Evolutionary conservation across 2,797 vertebrate species (phyloP), one percentile per base, ranked within the genome.

Genomic region (Paedocypris micromegethes): DNA sequence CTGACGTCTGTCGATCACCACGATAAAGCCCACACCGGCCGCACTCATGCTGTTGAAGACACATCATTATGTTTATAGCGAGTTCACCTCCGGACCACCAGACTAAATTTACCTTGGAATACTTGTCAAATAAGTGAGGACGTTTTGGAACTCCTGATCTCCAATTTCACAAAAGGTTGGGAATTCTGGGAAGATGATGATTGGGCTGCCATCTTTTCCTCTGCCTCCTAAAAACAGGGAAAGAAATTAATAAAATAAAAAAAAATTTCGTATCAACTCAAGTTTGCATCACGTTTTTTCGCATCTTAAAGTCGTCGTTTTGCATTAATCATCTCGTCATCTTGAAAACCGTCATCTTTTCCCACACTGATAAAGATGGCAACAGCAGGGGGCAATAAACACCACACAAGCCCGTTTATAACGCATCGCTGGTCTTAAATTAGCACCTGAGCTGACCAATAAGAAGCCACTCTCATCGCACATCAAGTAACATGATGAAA

Each of bases 171-270:
- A 79, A 82, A 98, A 97, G 38, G 85, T 78, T 3, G 93, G 92
- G 75, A 92, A 98, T 80, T 97, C 93, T 40, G 96, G 96, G 84
- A 98, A 93, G 64, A 96, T 84, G 71, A 98, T 93, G 83, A 98
- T 84, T 0, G 94, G 94, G 47, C 86, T 92, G 66, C 93, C 94
- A 68, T 93, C 89, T 69, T 82, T 85, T 2, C 91, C 93, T 57
- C 93, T 91, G 56, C 95, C 94, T 5, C 96, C 95, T 97, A 47
- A 68, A 66, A 61, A 23, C 23, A 23, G 23, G 23, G 23, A 23
- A 23, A 23, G 23, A 23, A 8, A 41, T 60, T 6, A 48, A 50
- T 65, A 3, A 49, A 9, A 65, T 8, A 42, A 4, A n/a, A 6
- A 42, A 42, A 47, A 8, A 9, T 40, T 23, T 70, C 47, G 6